Evolutionary conservation across 2,797 vertebrate species (phyloP).

Genomic region (Diglossa cyanea): DNA sequence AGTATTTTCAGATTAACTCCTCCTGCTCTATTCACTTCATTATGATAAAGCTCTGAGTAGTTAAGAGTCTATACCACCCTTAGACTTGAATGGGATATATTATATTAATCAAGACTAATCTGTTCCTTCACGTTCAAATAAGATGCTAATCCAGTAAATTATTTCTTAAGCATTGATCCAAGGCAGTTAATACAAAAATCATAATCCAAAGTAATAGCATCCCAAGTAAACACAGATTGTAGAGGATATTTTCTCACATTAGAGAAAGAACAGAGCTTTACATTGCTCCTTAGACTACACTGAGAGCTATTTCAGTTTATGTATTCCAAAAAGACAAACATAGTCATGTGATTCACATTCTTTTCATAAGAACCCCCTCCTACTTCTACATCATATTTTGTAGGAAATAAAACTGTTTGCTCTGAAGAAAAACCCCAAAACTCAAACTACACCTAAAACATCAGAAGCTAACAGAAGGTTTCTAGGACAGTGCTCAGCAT

Average conservation of each 20-base stretch:
- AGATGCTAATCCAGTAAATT: background rate
- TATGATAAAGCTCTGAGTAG: background rate
- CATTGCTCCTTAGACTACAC: background rate
- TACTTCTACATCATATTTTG: background rate
- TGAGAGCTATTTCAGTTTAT: background rate
- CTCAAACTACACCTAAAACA: background rate
- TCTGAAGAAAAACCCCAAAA: background rate
- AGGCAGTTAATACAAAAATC: background rate
- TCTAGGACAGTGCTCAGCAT: background rate
- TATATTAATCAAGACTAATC: background rate
- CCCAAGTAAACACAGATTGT: background rate
- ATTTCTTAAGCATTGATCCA: background rate
- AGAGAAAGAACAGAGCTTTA: background rate
- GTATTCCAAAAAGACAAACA: background rate
- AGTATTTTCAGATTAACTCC: background rate
- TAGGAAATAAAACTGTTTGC: background rate
- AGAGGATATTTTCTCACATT: background rate
- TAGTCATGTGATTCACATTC: background rate
- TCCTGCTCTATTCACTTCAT: background rate
- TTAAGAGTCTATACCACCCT: background rate
- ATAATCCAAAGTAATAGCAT: background rate
- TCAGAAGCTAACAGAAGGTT: background rate
- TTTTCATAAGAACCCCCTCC: background rate
- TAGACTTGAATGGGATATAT: background rate
- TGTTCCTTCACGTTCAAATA: background rate